Evolutionary conservation across 2,797 vertebrate genomes (phyloP).

Genomic region (Sebastes elongatus): DNA sequence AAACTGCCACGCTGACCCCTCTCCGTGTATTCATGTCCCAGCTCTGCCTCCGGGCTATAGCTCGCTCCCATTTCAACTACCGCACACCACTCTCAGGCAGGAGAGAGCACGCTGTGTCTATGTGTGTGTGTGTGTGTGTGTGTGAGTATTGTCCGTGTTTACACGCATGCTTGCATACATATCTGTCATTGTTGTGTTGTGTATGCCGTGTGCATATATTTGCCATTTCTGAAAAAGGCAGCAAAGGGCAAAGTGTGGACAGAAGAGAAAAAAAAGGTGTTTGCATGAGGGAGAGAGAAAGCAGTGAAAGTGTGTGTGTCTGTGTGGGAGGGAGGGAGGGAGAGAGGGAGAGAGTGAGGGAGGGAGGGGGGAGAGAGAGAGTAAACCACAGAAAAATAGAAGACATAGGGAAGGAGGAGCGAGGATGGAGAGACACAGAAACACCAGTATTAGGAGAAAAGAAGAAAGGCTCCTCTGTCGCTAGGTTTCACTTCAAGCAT

Average conservation of each 20-base stretch:
- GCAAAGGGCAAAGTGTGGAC: constrained; percentile 61
- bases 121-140: constrained; percentile 14
- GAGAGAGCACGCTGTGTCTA: constrained; percentile 7
- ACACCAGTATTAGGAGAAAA: background rate
- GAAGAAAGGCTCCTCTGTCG: background rate
- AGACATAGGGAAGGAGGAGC: background rate
- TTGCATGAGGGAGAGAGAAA: constrained; percentile 13
- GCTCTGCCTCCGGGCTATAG: constrained; percentile 59
- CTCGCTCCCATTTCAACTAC: constrained; percentile 65
- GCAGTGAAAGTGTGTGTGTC: background rate
- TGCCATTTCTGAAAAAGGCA: constrained; percentile 68
- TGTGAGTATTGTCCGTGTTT: constrained; percentile 59
- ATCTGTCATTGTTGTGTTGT: constrained; percentile 45
- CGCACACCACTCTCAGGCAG: constrained; percentile 41
- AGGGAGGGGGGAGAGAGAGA: background rate
- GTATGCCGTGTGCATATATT: constrained; percentile 50
- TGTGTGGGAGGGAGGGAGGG: background rate
- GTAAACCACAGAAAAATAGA: background rate
- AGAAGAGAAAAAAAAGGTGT: constrained; percentile 31
- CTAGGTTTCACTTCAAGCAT: constrained; percentile 1
- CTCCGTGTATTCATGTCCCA: constrained; percentile 56
- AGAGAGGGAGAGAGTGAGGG: accelerated
- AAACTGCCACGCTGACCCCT: constrained; percentile 63
- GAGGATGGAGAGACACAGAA: background rate
- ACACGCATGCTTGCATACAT: constrained; percentile 64